Conservation (phyloP, 2,888 invertebrate species). For the Ischnus inquisitorius region DNA sequence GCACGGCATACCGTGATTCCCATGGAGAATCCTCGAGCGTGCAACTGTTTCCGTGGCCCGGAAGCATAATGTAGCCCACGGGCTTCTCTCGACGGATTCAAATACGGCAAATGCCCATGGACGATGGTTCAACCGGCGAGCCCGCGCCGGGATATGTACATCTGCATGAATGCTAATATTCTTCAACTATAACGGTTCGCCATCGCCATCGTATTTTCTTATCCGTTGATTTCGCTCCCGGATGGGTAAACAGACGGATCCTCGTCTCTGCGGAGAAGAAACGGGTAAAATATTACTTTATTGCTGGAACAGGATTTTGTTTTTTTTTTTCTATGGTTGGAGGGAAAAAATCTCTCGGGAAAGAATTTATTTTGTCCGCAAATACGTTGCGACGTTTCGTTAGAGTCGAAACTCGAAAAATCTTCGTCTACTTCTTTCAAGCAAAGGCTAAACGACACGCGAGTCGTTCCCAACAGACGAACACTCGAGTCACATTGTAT, state of each 20-base stretch:
- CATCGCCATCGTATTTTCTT: background rate
- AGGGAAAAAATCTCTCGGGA: background rate
- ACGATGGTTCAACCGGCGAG: background rate
- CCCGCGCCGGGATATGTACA: background rate
- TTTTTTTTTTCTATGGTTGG: background rate
- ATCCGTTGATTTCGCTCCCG: background rate
- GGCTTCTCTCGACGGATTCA: background rate
- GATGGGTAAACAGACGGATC: no score
- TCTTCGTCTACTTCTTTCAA: background rate
- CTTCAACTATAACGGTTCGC: background rate
- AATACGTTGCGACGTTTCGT: background rate
- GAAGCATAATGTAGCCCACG: slow-evolving; percentile 36
- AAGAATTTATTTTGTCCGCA: background rate
- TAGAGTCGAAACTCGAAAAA: no score
- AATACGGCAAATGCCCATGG: slow-evolving; percentile 44
- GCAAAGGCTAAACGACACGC: background rate
- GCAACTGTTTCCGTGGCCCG: slow-evolving; percentile 7
- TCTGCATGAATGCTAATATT: slow-evolving; percentile 41
- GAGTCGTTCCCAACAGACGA: background rate
- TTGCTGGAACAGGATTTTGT: background rate
- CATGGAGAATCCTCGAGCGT: slow-evolving; percentile 36
- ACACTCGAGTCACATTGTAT: slow-evolving; percentile 3
- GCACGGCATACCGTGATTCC: slow-evolving; percentile 55
- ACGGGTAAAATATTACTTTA: no score
- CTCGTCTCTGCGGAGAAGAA: no score